Conservation (phyloP, 2,888 invertebrate genomes). For the Cephus rjabovi region DNA sequence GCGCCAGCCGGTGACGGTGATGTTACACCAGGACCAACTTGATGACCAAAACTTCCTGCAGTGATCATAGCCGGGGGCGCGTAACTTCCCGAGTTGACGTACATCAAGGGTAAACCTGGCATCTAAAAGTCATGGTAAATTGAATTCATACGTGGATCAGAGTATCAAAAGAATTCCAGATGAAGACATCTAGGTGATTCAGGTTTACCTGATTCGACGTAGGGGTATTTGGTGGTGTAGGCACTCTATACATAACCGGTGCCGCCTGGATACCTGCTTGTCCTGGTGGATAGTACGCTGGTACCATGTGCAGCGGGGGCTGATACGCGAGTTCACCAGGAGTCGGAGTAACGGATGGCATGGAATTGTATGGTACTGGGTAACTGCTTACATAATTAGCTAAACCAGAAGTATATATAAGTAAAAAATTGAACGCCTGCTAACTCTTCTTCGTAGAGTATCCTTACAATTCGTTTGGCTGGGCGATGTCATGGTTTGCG, state of each 20-base stretch:
- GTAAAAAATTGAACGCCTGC: neutral
- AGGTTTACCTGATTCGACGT: constrained; percentile 56
- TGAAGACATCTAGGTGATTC: neutral
- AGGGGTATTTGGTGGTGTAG: constrained; percentile 62
- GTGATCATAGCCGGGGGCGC: constrained; percentile 55
- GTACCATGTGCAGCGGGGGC: constrained; percentile 59
- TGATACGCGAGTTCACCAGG: constrained; percentile 58
- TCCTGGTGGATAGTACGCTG: constrained; percentile 56
- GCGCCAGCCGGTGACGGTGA: constrained; percentile 53
- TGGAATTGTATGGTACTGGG: constrained; percentile 58
- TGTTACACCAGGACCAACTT: constrained; percentile 53
- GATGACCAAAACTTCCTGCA: constrained; percentile 56
- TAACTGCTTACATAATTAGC: constrained; percentile 60
- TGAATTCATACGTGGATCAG: neutral
- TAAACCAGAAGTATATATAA: constrained; percentile 21
- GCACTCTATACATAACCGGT: constrained; percentile 61
- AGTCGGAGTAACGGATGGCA: constrained; percentile 54
- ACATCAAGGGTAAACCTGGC: constrained; percentile 61
- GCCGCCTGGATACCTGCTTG: constrained; percentile 59
- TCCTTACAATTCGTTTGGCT: constrained; percentile 43
- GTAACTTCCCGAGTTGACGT: constrained; percentile 61
- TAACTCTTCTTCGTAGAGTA: neutral
- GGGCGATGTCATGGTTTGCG: constrained; percentile 59
- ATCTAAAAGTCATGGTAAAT: constrained; percentile 40
- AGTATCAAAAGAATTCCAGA: neutral